Conservation (phyloP, 2,113 vertebrate species). For the Fulmarus glacialis region DNA sequence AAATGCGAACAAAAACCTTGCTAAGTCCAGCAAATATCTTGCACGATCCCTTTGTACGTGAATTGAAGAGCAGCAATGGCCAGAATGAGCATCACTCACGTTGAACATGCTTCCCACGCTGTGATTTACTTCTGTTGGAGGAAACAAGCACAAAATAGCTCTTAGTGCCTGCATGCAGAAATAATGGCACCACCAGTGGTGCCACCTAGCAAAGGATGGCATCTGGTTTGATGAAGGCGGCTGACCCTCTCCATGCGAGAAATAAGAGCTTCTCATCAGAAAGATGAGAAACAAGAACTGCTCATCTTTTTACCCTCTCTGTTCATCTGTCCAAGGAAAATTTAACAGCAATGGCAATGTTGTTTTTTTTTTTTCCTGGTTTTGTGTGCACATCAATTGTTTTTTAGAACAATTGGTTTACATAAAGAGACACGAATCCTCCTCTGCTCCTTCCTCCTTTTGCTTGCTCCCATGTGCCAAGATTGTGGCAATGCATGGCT, state of each 20-base stretch:
- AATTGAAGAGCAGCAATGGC: background rate
- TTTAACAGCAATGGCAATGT: background rate
- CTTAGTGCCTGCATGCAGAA: background rate
- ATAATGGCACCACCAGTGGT: accelerated
- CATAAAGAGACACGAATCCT: background rate
- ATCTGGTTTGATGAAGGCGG: accelerated
- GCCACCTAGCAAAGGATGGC: background rate
- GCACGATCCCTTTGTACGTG: accelerated
- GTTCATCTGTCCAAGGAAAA: background rate
- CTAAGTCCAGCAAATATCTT: background rate
- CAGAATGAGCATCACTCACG: background rate
- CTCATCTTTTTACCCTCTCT: background rate
- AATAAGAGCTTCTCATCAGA: background rate
- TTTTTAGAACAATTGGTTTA: background rate
- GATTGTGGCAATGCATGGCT: accelerated
- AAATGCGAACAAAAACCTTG: background rate
- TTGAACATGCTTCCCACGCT: accelerated
- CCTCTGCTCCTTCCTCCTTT: background rate
- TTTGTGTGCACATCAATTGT: accelerated
- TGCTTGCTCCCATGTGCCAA: accelerated
- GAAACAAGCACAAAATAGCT: background rate
- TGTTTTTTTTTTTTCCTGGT: background rate
- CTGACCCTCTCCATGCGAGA: accelerated
- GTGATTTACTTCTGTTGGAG: background rate
- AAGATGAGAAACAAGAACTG: background rate